Conservation (phyloP, 2,888 invertebrate species). For the Empis livida region DNA sequence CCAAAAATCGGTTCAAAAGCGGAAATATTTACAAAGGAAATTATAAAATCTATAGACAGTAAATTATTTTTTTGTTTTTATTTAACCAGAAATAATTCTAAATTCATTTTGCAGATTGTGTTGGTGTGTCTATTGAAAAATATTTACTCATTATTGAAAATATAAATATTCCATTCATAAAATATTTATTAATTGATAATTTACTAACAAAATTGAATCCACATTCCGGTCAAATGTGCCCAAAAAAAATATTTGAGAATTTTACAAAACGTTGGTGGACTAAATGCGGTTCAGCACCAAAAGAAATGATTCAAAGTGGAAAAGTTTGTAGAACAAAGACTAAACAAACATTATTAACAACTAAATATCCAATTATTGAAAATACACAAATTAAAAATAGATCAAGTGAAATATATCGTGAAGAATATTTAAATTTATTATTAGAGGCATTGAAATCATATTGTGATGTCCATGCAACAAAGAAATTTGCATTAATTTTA, state of each 20-base stretch:
- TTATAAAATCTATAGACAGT: conserved; percentile 26
- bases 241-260: conserved; percentile 24
- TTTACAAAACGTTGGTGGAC: conserved; percentile 24
- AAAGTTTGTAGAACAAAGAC: too few species aligned
- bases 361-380: conserved; percentile 7
- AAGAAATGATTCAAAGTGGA: conserved; percentile 10
- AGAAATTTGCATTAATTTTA: conserved; percentile 12
- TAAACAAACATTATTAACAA: background rate
- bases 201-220: conserved; percentile 18
- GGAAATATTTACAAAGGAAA: conserved; percentile 19
- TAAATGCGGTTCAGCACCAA: conserved; percentile 10
- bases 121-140: conserved; percentile 15
- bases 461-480: conserved; percentile 22
- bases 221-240: conserved; percentile 15
- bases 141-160: conserved; percentile 22
- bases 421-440: conserved; percentile 24
- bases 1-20: conserved; percentile 23
- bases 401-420: conserved; percentile 14
- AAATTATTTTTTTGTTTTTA: background rate
- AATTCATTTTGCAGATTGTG: background rate
- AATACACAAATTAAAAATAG: conserved; percentile 12
- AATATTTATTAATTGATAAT: conserved; percentile 25
- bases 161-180: conserved; percentile 24
- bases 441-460: conserved; percentile 24
- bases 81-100: background rate